Evolutionary conservation across 2,113 vertebrate genomes (phyloP).

Genomic region (Cryptomyrus ogoouensis): DNA sequence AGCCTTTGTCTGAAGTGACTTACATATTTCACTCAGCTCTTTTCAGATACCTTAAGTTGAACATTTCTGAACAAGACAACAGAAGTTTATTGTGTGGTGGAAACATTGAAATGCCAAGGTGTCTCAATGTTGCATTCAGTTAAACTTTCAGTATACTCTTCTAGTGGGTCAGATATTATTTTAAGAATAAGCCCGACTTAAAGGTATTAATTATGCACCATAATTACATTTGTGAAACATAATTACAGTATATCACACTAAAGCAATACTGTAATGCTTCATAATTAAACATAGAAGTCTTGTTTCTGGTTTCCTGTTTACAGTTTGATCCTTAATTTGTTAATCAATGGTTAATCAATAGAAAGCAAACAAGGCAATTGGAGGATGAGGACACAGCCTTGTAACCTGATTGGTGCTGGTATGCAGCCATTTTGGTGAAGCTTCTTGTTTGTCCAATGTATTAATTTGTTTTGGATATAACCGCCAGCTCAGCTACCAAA

Average conservation of each 20-base stretch:
- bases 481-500: background rate
- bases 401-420: background rate
- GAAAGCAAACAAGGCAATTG: background rate
- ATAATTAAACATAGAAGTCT: background rate
- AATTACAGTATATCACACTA: background rate
- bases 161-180: background rate
- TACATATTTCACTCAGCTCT: background rate
- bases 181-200: background rate
- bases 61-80: background rate
- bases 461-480: background rate
- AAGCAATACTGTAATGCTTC: background rate
- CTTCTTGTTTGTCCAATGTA: background rate
- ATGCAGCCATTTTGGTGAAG: background rate
- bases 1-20: background rate
- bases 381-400: background rate
- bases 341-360: slow-evolving; percentile 1
- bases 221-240: background rate
- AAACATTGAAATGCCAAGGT: background rate
- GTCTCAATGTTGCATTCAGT: background rate
- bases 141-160: background rate
- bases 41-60: background rate
- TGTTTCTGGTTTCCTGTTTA: background rate
- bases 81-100: background rate
- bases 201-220: background rate
- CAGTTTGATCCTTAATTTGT: background rate